Evolutionary conservation across 2,113 vertebrate species (phyloP), one percentile per base, ranked within the genome.

Genomic region (Paradoxurus hermaphroditus): DNA sequence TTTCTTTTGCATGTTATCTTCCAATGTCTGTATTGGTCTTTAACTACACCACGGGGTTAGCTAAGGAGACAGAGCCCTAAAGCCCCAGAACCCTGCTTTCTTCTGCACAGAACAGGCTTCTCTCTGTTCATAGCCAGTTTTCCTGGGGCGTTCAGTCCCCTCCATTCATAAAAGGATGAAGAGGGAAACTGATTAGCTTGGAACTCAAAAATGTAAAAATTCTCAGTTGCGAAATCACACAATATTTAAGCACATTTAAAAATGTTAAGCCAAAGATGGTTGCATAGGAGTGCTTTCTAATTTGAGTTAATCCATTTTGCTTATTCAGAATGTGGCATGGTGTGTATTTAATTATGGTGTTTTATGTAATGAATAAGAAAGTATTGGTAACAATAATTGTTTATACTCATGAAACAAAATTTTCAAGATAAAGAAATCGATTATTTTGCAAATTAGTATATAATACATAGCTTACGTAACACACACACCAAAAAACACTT

Each of bases 151-250:
- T 93, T 91, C 70, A 70, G 65, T 86, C 3, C 29, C 68, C 31
- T 91, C 56, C 67, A 86, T 91, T 82, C 59, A 72, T 39, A 73
- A 91, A 89, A 23, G 44, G 29, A 65, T 27, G 72, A 88, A 70
- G 29, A 46, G 34, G 82, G 59, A 96, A 86, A 75, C 36, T 67
- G 41, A 44, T 53, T 81, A 81, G 25, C 9, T 14, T 72, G 2
- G 36, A 79, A 92, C 25, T 85, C 31, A 95, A 90, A 97, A 86
- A 34, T 18, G 27, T 21, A 79, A 82, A 86, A 86, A 53, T 56
- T 88, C 34, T 94, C 85, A 73, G 36, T 67, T 96, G 23, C 92
- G 39, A 96, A 90, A 68, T 97, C 87, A 90, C 81, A 51, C 27
- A 83, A 78, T 96, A 63, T 31, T 86, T 51, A 85, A 91, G n/a